These are phyloP conservation scores for Tauraco erythrolophus DNA, from an alignment of 2,113 vertebrate genomes.

Conservation along the genomic window DNA sequence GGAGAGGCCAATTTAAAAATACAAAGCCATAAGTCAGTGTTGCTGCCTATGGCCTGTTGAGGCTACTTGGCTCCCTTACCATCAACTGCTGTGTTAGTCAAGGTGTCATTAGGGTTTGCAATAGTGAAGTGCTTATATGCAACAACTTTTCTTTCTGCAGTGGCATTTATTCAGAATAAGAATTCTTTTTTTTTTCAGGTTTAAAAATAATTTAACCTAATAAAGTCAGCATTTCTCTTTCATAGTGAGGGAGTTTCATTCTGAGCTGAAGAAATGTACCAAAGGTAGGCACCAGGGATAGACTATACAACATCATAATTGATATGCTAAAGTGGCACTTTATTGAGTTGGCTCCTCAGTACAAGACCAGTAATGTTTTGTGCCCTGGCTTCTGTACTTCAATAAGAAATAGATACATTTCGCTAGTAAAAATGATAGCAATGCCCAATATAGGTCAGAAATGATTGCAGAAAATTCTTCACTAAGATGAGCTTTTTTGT, in stretches of 20 bases:
- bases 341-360: not conserved
- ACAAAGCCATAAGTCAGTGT: constrained; percentile 73
- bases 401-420: not conserved
- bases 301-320: not conserved
- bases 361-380: not conserved
- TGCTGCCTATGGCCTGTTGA: not conserved
- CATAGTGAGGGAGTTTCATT: not conserved
- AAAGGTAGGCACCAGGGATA: not conserved
- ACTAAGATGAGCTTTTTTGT: not conserved
- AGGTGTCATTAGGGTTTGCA: constrained; percentile 12
- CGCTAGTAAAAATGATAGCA: not conserved
- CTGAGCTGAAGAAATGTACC: not conserved
- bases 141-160: not conserved
- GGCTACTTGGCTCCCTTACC: not conserved
- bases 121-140: not conserved
- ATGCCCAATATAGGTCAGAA: not conserved
- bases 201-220: not conserved
- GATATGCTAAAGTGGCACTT: not conserved
- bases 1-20: constrained; percentile 79
- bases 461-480: not conserved
- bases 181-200: not conserved
- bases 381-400: not conserved
- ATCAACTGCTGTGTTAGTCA: constrained; percentile 48
- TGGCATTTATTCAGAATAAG: constrained; percentile 2
- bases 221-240: not conserved